Evolutionary conservation across 2,888 invertebrate genomes (phyloP).

Genomic region (Drosophila tripunctata): DNA sequence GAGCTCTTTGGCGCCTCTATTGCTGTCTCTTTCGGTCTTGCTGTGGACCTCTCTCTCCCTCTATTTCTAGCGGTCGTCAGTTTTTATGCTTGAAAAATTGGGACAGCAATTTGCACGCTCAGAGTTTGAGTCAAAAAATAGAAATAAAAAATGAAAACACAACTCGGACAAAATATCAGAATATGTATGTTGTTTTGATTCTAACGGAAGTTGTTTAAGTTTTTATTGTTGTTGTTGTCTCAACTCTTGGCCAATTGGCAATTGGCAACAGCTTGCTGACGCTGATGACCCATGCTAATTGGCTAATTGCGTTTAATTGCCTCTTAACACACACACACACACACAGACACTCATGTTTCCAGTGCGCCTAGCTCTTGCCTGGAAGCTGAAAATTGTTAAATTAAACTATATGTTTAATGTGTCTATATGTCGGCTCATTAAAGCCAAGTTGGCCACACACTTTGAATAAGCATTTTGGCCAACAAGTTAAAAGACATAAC

Average conservation of each 20-base stretch:
- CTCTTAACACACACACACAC: constrained; percentile 60
- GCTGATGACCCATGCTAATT: constrained; percentile 77
- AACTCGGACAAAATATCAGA: constrained; percentile 35
- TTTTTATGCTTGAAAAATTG: constrained; percentile 79
- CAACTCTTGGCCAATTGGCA: constrained; percentile 44
- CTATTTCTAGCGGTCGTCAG: constrained; percentile 45
- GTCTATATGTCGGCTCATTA: constrained; percentile 50
- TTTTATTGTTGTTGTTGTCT: constrained; percentile 28
- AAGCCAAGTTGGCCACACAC: constrained; percentile 25
- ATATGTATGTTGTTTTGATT: constrained; percentile 51
- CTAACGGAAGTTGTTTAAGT: constrained; percentile 68
- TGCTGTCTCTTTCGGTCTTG: neutral
- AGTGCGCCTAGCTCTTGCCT: neutral
- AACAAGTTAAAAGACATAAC: neutral
- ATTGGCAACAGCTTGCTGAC: constrained; percentile 29
- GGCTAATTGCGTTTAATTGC: constrained; percentile 78
- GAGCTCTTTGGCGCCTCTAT: constrained; percentile 22
- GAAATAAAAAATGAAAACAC: constrained; percentile 23
- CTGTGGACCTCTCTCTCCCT: constrained; percentile 10
- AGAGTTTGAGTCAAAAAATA: constrained; percentile 17
- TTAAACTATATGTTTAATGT: constrained; percentile 62
- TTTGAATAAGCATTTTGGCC: constrained; percentile 1
- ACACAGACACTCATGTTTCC: constrained; percentile 7
- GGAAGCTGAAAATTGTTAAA: constrained; percentile 47
- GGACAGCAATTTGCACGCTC: constrained; percentile 76